Evolutionary conservation across 2,888 invertebrate genomes (phyloP).

Genomic region (Periphyllus acericola): DNA sequence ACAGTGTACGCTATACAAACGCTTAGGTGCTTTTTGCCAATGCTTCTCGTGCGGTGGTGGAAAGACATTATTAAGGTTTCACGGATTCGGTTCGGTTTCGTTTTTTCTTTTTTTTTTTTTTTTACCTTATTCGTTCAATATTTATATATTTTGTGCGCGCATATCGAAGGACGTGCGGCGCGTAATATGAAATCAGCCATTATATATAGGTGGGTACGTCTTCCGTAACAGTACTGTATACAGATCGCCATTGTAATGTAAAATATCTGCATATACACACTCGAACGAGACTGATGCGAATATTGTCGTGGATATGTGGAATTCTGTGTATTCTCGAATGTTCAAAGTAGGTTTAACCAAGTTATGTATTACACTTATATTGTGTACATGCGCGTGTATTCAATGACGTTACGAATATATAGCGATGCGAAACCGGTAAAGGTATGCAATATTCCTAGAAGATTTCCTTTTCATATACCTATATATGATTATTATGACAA

Average conservation of each 20-base stretch:
- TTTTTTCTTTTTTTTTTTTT: too few species aligned
- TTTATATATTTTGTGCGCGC: not conserved
- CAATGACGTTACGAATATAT: not conserved
- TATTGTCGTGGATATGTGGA: not conserved
- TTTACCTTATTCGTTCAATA: too few species aligned
- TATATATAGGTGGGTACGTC: not conserved
- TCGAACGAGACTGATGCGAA: not conserved
- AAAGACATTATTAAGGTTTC: too few species aligned
- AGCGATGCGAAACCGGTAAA: not conserved
- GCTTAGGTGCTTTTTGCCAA: too few species aligned
- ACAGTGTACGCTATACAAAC: too few species aligned
- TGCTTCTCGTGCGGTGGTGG: too few species aligned
- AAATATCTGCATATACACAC: not conserved
- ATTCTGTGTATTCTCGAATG: not conserved
- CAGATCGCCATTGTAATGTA: conserved; percentile 22
- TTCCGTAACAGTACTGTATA: not conserved
- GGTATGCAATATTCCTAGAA: not conserved
- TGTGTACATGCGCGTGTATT: not conserved
- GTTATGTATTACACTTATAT: not conserved
- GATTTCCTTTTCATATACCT: not conserved
- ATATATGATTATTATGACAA: too few species aligned
- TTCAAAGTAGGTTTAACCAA: not conserved
- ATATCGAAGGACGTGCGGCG: not conserved
- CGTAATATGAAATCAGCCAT: not conserved
- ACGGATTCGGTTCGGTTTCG: not conserved